Percentiles rank a stretch among this genome's conserved stretches.
Conservation (phyloP, 2,113 vertebrate genomes). For the Pterocles orientalis region DNA sequence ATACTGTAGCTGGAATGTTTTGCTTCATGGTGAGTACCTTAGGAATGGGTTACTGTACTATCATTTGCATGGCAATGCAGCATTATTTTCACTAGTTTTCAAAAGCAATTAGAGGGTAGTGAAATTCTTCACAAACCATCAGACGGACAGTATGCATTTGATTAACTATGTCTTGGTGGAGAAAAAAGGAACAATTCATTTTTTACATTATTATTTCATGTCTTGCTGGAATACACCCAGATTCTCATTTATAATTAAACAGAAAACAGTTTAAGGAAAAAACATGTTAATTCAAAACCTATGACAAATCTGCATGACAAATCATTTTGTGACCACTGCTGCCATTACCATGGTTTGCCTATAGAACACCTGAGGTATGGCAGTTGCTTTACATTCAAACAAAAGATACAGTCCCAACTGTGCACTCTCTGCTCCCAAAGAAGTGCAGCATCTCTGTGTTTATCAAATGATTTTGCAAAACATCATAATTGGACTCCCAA, state of each 20-base stretch:
- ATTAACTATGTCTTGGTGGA: not conserved
- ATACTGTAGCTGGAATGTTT: not conserved
- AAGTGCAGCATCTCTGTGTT: not conserved
- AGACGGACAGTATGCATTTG: not conserved
- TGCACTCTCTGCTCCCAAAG: not conserved
- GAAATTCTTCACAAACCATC: not conserved
- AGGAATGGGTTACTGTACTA: not conserved
- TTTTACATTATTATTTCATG: not conserved
- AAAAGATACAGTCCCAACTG: not conserved
- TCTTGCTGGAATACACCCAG: not conserved
- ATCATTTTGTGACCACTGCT: not conserved
- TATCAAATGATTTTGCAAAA: not conserved
- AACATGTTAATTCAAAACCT: not conserved
- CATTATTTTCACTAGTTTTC: not conserved
- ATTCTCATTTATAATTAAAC: not conserved
- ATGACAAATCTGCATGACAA: not conserved
- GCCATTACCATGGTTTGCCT: not conserved
- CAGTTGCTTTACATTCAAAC: not conserved
- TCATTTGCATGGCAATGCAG: not conserved
- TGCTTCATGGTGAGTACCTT: not conserved
- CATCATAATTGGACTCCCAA: not conserved
- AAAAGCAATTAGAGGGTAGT: not conserved
- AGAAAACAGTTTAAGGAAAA: not conserved
- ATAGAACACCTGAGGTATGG: fast-evolving
- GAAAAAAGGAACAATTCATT: not conserved